Evolutionary conservation across 1,140 invertebrate species (phyloP).

Genomic region (Wiebesia pumilae): DNA sequence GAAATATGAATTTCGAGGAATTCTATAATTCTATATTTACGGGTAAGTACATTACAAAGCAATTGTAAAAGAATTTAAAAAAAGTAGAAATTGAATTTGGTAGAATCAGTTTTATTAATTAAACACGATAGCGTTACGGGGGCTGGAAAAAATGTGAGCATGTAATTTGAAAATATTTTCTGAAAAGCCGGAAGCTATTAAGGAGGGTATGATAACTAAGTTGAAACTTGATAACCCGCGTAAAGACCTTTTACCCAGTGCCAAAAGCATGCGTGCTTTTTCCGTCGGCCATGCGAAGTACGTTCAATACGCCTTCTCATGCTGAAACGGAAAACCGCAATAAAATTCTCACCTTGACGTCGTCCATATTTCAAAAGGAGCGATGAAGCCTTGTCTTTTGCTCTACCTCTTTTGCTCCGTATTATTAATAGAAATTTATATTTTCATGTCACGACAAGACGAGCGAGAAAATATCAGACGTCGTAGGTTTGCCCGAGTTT

Average conservation of each 20-base stretch:
- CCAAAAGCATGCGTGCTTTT: not conserved
- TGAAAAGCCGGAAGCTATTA: not conserved
- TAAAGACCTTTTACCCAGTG: not conserved
- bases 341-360: slow-evolving; percentile 51
- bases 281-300: slow-evolving; percentile 9
- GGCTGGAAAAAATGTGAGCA: not conserved
- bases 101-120: not conserved
- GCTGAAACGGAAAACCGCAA: not conserved
- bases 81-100: not conserved
- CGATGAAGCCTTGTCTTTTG: slow-evolving; percentile 1
- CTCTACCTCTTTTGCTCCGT: not conserved
- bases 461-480: not conserved
- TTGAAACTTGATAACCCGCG: no score
- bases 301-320: not conserved
- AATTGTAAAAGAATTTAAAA: not conserved
- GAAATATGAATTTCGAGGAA: no score
- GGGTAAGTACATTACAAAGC: not conserved
- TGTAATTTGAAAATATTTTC: not conserved
- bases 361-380: slow-evolving; percentile 42
- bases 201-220: not conserved
- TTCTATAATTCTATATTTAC: no score
- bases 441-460: not conserved
- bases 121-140: not conserved
- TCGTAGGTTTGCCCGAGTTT: not conserved
- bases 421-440: not conserved